Evolutionary conservation across 2,113 vertebrate genomes (phyloP).

Genomic region (Oceanites oceanicus): DNA sequence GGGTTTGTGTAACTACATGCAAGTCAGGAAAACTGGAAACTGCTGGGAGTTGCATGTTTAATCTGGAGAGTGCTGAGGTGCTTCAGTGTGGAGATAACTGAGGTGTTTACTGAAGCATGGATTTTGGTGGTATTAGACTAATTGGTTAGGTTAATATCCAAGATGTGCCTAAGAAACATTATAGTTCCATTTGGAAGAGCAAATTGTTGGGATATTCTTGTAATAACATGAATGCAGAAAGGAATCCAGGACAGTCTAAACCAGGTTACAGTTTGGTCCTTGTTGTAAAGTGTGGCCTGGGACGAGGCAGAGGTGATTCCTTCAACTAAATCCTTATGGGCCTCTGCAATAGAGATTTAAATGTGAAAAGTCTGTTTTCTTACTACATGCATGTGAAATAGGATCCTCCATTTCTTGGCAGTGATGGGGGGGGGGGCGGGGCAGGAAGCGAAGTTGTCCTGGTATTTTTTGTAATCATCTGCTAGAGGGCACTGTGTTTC

Average conservation of each 20-base stretch:
- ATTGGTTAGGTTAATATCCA: neutral
- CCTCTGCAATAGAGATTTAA: neutral
- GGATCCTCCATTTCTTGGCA: neutral
- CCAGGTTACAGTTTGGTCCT: neutral
- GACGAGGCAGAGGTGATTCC: neutral
- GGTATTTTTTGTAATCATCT: neutral
- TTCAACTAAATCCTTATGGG: neutral
- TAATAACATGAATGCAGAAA: neutral
- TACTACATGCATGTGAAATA: neutral
- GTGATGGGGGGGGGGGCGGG: accelerated
- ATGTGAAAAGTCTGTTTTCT: neutral
- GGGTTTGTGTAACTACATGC: neutral
- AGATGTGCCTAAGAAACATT: neutral
- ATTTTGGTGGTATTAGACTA: neutral
- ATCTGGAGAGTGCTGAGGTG: neutral
- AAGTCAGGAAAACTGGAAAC: neutral
- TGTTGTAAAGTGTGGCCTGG: neutral
- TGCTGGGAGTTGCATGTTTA: neutral
- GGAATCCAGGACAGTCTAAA: neutral
- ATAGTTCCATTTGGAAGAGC: neutral
- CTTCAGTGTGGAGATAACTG: neutral
- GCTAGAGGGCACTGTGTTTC: neutral
- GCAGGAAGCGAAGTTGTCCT: accelerated
- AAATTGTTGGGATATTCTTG: neutral
- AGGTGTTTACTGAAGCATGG: neutral